Evolutionary conservation across 2,113 vertebrate species (phyloP).

Genomic region (Saiga tatarica): DNA sequence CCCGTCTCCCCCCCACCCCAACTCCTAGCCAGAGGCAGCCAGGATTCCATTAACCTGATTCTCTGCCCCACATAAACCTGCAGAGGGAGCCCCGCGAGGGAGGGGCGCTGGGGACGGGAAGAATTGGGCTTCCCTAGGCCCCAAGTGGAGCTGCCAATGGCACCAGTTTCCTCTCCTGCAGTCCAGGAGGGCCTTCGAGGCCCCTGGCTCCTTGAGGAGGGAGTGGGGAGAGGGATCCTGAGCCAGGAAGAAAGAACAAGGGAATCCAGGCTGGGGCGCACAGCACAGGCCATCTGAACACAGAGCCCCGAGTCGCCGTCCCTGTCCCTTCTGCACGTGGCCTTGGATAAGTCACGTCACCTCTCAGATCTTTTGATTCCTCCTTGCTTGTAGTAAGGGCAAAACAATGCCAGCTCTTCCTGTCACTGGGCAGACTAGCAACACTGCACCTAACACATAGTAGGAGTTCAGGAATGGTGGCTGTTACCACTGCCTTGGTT

Average conservation of each 20-base stretch:
- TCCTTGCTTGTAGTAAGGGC: neutral
- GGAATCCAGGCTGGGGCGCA: neutral
- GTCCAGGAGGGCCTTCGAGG: neutral
- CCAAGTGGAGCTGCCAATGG: neutral
- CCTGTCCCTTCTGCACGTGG: neutral
- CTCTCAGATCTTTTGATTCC: neutral
- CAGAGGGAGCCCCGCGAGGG: slow-evolving; percentile 52
- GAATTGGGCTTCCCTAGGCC: slow-evolving; percentile 47
- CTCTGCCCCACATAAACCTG: slow-evolving; percentile 74
- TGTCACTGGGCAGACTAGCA: neutral
- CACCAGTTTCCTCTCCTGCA: neutral
- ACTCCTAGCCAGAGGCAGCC: slow-evolving; percentile 61
- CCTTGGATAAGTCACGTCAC: neutral
- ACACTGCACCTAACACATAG: neutral
- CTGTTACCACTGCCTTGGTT: neutral
- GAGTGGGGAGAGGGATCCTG: neutral
- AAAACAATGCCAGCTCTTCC: neutral
- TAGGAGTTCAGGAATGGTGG: neutral
- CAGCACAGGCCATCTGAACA: neutral
- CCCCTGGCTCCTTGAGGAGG: slow-evolving; percentile 37
- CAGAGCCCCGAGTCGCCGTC: accelerated
- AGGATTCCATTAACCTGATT: slow-evolving; percentile 77
- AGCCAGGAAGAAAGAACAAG: neutral
- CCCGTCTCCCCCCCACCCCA: neutral
- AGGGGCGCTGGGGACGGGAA: neutral